Evolutionary conservation across 2,797 vertebrate genomes (phyloP).

Genomic region (Enteromius viviparus): DNA sequence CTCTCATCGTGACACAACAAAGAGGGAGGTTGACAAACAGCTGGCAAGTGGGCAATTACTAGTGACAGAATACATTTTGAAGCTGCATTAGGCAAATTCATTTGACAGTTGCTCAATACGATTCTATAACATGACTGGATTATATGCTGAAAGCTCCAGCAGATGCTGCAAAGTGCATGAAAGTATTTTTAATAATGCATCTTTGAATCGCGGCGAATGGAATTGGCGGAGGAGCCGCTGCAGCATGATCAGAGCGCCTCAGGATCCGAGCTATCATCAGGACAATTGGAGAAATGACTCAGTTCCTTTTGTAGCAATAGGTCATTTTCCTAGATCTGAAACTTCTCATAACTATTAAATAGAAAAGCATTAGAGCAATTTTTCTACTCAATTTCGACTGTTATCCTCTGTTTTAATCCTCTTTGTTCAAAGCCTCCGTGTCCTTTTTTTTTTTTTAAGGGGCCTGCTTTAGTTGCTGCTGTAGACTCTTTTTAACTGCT

Average conservation of each 20-base stretch:
- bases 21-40: slow-evolving; percentile 66
- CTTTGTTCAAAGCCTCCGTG: background rate
- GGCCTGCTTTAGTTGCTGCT: background rate
- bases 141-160: slow-evolving; percentile 59
- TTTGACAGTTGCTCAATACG: slow-evolving; percentile 68
- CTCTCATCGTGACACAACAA: slow-evolving; percentile 66
- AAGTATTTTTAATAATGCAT: slow-evolving; percentile 68
- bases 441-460: background rate
- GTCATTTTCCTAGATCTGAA: slow-evolving; percentile 65
- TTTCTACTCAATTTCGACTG: background rate
- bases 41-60: slow-evolving; percentile 68
- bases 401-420: slow-evolving; percentile 24
- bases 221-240: slow-evolving; percentile 62
- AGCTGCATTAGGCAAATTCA: slow-evolving; percentile 67
- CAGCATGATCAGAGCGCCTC: slow-evolving; percentile 61
- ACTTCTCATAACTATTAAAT: slow-evolving; percentile 30
- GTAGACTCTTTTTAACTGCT: slow-evolving; percentile 5
- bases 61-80: slow-evolving; percentile 68
- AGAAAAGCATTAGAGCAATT: slow-evolving; percentile 32
- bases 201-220: slow-evolving; percentile 70
- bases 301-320: slow-evolving; percentile 63
- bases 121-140: slow-evolving; percentile 65
- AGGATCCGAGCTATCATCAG: slow-evolving; percentile 65
- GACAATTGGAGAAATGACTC: slow-evolving; percentile 64
- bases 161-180: slow-evolving; percentile 61